Conservation (phyloP, 2,113 vertebrate species). For the Daphoenositta chrysoptera region DNA sequence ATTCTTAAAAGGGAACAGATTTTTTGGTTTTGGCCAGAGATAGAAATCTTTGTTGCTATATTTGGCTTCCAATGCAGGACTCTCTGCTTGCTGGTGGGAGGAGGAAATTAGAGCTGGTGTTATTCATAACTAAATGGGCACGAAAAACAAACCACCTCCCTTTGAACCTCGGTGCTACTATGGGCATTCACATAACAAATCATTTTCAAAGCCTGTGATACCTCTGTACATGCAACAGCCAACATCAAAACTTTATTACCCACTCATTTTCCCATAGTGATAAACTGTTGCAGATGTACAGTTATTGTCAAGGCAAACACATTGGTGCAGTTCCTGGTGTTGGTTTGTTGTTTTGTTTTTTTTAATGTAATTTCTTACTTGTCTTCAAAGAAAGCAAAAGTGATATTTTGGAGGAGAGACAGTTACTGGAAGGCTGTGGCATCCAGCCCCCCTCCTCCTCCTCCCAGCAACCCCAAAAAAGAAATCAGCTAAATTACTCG, state of each 20-base stretch:
- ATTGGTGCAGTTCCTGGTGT: not conserved
- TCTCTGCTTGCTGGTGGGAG: slow-evolving; percentile 51
- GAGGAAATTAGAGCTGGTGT: slow-evolving; percentile 64
- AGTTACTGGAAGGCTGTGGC: slow-evolving; percentile 45
- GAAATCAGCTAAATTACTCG: slow-evolving; percentile 63
- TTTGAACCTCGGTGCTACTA: slow-evolving; percentile 40
- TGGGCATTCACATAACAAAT: slow-evolving; percentile 24
- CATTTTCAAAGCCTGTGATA: slow-evolving; percentile 34
- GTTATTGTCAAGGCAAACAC: not conserved
- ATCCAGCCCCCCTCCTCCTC: slow-evolving; percentile 11
- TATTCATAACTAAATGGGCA: slow-evolving; percentile 67
- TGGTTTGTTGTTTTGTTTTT: not conserved
- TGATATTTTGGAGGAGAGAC: slow-evolving; percentile 28
- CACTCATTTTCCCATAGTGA: slow-evolving; percentile 15
- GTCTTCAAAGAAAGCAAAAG: slow-evolving; percentile 58
- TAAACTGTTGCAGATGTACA: slow-evolving; percentile 71
- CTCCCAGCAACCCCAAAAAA: slow-evolving; percentile 52
- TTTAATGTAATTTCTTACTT: not conserved
- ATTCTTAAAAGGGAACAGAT: slow-evolving; percentile 70
- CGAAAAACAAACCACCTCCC: slow-evolving; percentile 39
- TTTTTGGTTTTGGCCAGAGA: slow-evolving; percentile 72
- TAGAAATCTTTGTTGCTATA: slow-evolving; percentile 70
- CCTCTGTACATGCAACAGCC: slow-evolving; percentile 2
- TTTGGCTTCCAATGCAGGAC: slow-evolving; percentile 62
- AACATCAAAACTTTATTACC: slow-evolving; percentile 48